Percentiles rank a stretch among this genome's conserved stretches.
phyloP scores from a whole-genome alignment of 2,888 invertebrate genomes.

The Euphydryas editha region DNA sequence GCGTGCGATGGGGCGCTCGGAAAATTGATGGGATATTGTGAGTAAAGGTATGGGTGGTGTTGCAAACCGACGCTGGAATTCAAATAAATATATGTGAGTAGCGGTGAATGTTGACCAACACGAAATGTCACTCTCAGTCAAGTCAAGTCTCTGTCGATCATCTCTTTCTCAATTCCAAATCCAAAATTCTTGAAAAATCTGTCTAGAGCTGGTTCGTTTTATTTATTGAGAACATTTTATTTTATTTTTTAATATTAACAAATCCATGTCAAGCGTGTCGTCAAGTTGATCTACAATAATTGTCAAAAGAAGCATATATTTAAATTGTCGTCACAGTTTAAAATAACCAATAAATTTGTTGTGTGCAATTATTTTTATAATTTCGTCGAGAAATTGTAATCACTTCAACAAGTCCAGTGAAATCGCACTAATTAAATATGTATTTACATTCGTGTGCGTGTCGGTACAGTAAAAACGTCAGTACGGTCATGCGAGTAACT shows the following conservation, averaged over 20 bases:
- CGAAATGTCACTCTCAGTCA: conserved; percentile 5
- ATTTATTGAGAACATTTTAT: neutral
- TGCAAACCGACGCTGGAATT: conserved; percentile 80
- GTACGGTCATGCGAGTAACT: conserved; percentile 41
- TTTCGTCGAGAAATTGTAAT: conserved; percentile 31
- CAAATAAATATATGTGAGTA: conserved; percentile 56
- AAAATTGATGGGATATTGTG: conserved; percentile 82
- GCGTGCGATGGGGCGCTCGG: conserved; percentile 81
- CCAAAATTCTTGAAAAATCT: neutral
- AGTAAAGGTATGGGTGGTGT: conserved; percentile 80
- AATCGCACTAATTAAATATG: conserved; percentile 46
- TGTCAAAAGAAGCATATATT: neutral
- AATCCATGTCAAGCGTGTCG: too few species aligned
- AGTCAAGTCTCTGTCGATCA: conserved; percentile 28
- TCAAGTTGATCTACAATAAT: neutral
- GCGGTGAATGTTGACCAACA: conserved; percentile 28
- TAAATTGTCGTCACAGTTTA: neutral
- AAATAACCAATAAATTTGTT: conserved; percentile 22
- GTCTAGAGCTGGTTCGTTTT: neutral
- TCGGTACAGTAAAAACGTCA: conserved; percentile 39
- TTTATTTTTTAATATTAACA: neutral
- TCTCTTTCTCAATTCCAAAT: conserved; percentile 17
- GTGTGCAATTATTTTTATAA: conserved; percentile 36
- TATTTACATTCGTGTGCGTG: conserved; percentile 45
- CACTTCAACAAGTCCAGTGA: conserved; percentile 46